Conservation (phyloP, 23 tunicate genomes). For the Ciona savignyi region DNA sequence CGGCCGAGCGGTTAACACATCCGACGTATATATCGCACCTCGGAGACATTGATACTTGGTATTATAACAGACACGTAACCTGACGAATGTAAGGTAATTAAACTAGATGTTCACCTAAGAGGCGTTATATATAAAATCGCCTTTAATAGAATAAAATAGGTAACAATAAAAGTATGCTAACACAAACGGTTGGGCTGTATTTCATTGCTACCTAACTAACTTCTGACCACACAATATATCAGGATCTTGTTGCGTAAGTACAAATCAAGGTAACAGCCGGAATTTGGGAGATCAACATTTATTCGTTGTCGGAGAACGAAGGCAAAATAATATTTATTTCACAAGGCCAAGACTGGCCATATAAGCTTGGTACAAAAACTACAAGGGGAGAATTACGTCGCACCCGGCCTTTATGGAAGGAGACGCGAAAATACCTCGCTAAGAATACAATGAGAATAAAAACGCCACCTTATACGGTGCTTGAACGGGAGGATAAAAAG, state of each 20-base stretch:
- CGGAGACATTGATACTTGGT: too few species aligned
- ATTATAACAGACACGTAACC: too few species aligned
- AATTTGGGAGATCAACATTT: not conserved
- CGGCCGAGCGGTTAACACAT: too few species aligned
- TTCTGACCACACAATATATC: not conserved
- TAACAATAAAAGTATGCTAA: too few species aligned
- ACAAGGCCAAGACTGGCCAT: not conserved
- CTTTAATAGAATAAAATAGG: too few species aligned
- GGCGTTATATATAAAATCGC: too few species aligned
- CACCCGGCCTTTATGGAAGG: not conserved
- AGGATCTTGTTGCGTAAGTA: not conserved
- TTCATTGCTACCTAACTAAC: too few species aligned
- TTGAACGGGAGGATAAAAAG: conserved; percentile 1
- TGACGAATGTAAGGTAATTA: too few species aligned
- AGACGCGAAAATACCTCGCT: not conserved
- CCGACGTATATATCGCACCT: too few species aligned
- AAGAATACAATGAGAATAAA: not conserved
- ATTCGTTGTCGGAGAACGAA: not conserved
- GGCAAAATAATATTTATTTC: not conserved
- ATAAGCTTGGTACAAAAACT: not conserved
- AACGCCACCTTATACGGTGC: not conserved
- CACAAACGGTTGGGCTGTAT: too few species aligned
- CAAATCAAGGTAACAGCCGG: not conserved
- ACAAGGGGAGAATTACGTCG: not conserved
- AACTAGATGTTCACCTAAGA: too few species aligned